Evolutionary conservation across 2,797 vertebrate genomes (phyloP), one percentile per base, ranked within the genome.

Genomic region (Crypturellus tataupa): DNA sequence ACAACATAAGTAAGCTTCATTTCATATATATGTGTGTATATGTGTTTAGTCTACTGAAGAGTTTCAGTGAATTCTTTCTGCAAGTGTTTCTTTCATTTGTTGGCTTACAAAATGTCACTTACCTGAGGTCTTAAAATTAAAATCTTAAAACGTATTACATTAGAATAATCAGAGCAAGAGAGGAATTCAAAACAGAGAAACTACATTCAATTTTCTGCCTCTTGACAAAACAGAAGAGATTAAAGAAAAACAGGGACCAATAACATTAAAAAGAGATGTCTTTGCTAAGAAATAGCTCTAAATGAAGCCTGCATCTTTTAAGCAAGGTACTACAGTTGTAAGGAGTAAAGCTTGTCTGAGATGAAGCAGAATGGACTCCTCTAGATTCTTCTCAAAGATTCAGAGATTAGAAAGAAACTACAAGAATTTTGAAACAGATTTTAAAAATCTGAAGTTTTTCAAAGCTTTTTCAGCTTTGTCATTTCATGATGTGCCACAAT

Each of bases 1-100:
- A 63, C 69, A 96, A 40, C 65, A 67, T 90, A 33, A 35, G 42
- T 94, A 62, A 85, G 8, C 78, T 97, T 96, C 91, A 56, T 62
- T 92, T 35, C 82, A 31, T 92, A 35, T 81, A 31, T 83, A 27
- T 60, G n/a, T 92, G 33, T 81, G 25, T 92, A 39, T 92, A 33
- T 82, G 29, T 90, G 35, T 82, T 23, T 63, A 33, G 49, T 85
- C 68, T 55, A 19, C 49, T 94, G 68, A 90, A 68, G 40, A 60
- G 12, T 3, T 51, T 91, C 63, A 71, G 89, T 80, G 29, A 92
- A 63, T 76, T 93, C 95, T 93, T 4, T 51, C 46, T 85, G 65
- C 44, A 94, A 60, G 78, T n/a, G 7, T 31, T 86, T 90, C 77
- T 68, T 69, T 91, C 72, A 62, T 19, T 85, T 72, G 73, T 87